Percentiles rank a stretch among this genome's conserved stretches.
Evolutionary conservation across 1,140 invertebrate species (phyloP).

Genomic region (Callitettix versicolor): DNA sequence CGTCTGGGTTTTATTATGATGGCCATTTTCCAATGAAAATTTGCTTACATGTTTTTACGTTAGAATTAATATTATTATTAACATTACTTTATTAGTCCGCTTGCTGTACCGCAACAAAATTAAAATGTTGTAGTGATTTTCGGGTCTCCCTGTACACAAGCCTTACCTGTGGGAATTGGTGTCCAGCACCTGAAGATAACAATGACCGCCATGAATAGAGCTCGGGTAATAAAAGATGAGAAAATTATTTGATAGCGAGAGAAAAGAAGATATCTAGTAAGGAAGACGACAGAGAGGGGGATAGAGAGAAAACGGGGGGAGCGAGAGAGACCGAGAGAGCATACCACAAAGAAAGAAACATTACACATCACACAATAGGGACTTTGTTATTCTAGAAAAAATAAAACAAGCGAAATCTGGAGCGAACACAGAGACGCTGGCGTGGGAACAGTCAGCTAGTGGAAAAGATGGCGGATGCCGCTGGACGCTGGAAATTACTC

Average conservation of each 20-base stretch:
- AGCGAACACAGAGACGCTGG: not conserved
- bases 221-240: constrained; percentile 1
- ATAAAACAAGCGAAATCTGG: constrained; percentile 8
- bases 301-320: not conserved
- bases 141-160: too few relatives aligned
- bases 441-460: not conserved
- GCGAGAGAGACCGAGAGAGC: not conserved
- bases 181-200: not conserved
- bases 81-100: too few relatives aligned
- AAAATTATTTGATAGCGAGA: constrained; percentile 3
- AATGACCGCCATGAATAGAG: not conserved
- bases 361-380: not conserved
- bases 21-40: too few relatives aligned
- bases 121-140: too few relatives aligned
- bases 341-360: constrained; percentile 6
- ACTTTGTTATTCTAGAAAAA: not conserved
- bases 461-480: not conserved
- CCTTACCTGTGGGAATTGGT: not conserved
- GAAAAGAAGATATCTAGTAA: too few relatives aligned
- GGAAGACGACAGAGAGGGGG: not conserved
- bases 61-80: too few relatives aligned
- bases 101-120: too few relatives aligned
- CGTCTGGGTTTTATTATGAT: too few relatives aligned
- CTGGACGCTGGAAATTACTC: not conserved
- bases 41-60: too few relatives aligned